A percentile compares a stretch with the other conserved stretches of the same genome.
phyloP scores from a whole-genome alignment of 2,888 invertebrate species.

The Julus scanicus region DNA sequence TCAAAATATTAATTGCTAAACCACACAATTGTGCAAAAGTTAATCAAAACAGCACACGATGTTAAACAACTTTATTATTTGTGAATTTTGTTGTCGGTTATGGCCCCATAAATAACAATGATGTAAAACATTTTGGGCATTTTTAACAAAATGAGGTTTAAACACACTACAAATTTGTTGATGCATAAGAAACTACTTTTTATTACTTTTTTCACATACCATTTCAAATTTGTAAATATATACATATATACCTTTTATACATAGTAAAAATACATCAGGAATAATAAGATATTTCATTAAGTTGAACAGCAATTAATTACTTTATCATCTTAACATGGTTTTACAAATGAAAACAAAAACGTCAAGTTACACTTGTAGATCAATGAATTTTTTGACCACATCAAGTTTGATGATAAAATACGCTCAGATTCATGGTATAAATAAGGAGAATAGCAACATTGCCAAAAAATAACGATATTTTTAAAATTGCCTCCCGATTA shows the following conservation, averaged over 20 bases:
- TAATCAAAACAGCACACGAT: too few relatives aligned
- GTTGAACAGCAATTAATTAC: background rate
- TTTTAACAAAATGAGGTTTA: too few relatives aligned
- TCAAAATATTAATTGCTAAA: too few relatives aligned
- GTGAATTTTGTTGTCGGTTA: too few relatives aligned
- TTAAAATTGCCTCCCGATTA: too few relatives aligned
- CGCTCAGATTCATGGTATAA: background rate
- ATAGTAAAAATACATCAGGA: constrained; percentile 6
- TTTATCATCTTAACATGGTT: background rate
- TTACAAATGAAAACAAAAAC: background rate
- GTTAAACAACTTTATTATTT: too few relatives aligned
- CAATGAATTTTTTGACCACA: background rate
- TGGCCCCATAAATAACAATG: too few relatives aligned
- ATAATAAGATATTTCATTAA: background rate
- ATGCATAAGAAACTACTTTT: background rate
- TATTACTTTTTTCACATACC: background rate
- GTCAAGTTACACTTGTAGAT: background rate
- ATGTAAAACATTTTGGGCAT: too few relatives aligned
- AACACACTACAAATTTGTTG: background rate
- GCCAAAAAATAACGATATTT: too few relatives aligned
- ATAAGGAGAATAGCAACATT: background rate
- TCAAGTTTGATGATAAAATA: background rate
- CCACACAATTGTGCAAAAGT: too few relatives aligned
- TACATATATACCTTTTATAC: background rate
- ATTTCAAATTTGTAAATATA: constrained; percentile 14